These are phyloP conservation scores for Falcunculus frontatus DNA, from an alignment of 2,113 vertebrate genomes.

Conservation along the genomic window DNA sequence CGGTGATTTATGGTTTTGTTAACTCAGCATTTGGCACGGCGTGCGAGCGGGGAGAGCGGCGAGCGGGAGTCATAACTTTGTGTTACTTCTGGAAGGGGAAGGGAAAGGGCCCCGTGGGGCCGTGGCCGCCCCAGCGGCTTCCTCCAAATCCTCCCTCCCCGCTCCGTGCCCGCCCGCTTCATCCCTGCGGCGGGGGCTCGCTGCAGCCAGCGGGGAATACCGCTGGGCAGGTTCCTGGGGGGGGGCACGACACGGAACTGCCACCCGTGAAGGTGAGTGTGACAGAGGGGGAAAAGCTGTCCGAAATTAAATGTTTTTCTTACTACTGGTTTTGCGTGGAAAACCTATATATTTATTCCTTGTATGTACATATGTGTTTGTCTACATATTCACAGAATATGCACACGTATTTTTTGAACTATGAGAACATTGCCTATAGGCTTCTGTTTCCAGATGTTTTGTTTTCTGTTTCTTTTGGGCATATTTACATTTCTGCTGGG, in stretches of 20 bases:
- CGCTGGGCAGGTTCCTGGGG: neutral
- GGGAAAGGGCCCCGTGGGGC: neutral
- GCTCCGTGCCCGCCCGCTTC: no score
- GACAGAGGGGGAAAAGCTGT: neutral
- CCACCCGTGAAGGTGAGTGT: neutral
- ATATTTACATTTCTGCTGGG: neutral
- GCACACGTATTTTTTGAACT: fast-evolving
- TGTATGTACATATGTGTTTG: fast-evolving
- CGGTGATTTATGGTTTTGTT: conserved; percentile 12
- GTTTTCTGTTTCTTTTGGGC: neutral
- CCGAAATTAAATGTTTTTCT: neutral
- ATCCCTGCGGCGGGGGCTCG: neutral
- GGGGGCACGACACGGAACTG: neutral
- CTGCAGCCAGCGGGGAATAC: neutral
- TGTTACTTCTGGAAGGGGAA: neutral
- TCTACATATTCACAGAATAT: fast-evolving
- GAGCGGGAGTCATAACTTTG: conserved; percentile 5
- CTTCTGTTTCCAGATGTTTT: conserved; percentile 6
- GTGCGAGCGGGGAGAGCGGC: neutral
- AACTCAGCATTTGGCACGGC: conserved; percentile 33
- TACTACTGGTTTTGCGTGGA: neutral
- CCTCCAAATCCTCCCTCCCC: neutral
- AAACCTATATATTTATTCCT: fast-evolving
- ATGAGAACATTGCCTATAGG: neutral
- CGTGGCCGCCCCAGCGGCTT: neutral